Evolutionary conservation across 2,113 vertebrate species (phyloP).

Genomic region (Tachycineta bicolor): DNA sequence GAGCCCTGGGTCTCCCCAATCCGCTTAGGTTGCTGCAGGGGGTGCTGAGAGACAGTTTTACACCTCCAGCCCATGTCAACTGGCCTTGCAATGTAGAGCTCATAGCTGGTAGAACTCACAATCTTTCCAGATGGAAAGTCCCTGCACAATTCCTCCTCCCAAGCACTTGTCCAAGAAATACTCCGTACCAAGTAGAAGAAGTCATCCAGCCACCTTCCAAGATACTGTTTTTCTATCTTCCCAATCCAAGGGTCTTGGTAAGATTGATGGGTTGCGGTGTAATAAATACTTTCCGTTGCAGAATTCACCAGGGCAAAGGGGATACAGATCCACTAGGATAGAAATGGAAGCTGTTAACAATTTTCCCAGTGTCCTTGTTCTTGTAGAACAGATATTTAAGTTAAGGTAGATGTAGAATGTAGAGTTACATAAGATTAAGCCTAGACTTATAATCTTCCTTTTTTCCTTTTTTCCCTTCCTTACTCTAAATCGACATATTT

Average conservation of each 20-base stretch:
- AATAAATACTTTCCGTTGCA: constrained; percentile 61
- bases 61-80: not conserved
- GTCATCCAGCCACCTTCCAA: constrained; percentile 77
- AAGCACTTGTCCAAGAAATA: not conserved
- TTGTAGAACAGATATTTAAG: not conserved
- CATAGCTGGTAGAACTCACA: not conserved
- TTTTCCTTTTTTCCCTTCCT: not conserved
- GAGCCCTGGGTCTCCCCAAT: not conserved
- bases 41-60: not conserved
- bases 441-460: not conserved
- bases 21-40: not conserved
- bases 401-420: not conserved
- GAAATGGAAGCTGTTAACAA: not conserved
- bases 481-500: not conserved
- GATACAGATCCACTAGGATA: constrained; percentile 74
- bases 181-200: constrained; percentile 74
- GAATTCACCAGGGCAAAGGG: constrained; percentile 77
- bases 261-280: constrained; percentile 51
- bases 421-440: not conserved
- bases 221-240: constrained; percentile 58
- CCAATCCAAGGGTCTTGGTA: constrained; percentile 75
- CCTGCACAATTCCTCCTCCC: rapidly evolving
- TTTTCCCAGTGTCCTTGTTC: not conserved
- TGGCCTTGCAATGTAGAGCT: not conserved
- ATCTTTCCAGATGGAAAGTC: not conserved